Conservation (phyloP, 2,888 invertebrate species). For the Drosophila parthenogenetica region DNA sequence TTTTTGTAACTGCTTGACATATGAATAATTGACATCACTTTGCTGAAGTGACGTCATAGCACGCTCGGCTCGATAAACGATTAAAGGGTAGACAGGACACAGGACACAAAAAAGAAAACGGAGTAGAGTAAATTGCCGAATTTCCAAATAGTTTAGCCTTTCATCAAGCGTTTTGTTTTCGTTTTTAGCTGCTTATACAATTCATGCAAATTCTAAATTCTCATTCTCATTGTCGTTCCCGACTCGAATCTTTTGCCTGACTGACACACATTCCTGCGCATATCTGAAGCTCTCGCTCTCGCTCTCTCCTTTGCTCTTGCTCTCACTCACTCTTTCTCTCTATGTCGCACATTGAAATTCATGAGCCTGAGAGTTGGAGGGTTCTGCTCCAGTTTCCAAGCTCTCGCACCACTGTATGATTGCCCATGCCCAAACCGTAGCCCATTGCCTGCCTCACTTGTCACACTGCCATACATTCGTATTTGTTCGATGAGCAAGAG, state of each 20-base stretch:
- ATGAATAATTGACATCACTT: slow-evolving; percentile 60
- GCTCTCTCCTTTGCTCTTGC: neutral
- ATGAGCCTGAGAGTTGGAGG: slow-evolving; percentile 19
- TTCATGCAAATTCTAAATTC: slow-evolving; percentile 55
- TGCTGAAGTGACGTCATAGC: slow-evolving; percentile 62
- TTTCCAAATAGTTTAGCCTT: slow-evolving; percentile 45
- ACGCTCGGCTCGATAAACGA: slow-evolving; percentile 57
- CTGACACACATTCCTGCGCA: slow-evolving; percentile 72
- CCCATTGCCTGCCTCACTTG: slow-evolving; percentile 74
- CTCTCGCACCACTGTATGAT: slow-evolving; percentile 59
- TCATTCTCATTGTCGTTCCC: slow-evolving; percentile 9
- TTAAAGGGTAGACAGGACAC: slow-evolving; percentile 43
- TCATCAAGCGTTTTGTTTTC: slow-evolving; percentile 59
- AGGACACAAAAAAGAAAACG: slow-evolving; percentile 10
- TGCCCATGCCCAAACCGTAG: slow-evolving; percentile 3
- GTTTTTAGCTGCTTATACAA: slow-evolving; percentile 65
- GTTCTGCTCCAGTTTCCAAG: slow-evolving; percentile 74
- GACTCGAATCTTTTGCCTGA: slow-evolving; percentile 49
- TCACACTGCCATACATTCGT: slow-evolving; percentile 81
- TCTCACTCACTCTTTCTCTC: neutral
- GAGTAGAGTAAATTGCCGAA: slow-evolving; percentile 33
- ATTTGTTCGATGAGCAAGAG: slow-evolving; percentile 56
- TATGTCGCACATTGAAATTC: slow-evolving; percentile 18
- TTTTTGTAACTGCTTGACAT: slow-evolving; percentile 44
- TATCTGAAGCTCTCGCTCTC: slow-evolving; percentile 26